A percentile compares a stretch with the other conserved stretches of the same genome.
Conservation (phyloP, 2,797 vertebrate species). For the Enteromius fasciolatus region DNA sequence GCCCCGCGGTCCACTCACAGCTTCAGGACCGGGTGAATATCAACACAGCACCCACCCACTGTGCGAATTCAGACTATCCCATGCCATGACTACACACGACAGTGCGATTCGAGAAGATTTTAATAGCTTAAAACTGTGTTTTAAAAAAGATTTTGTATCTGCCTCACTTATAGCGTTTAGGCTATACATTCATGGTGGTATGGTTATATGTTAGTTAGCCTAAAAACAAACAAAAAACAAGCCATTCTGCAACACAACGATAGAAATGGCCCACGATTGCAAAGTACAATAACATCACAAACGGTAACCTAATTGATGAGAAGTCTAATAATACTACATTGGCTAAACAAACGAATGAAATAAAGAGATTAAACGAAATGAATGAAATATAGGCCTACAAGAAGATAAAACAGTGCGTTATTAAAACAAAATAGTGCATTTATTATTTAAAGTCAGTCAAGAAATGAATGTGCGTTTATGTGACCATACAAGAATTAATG, state of each 20-base stretch:
- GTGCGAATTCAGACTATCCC: background rate
- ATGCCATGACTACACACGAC: background rate
- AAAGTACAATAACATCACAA: background rate
- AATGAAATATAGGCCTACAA: background rate
- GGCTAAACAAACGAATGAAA: background rate
- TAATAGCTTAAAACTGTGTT: background rate
- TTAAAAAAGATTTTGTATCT: background rate
- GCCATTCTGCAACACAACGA: background rate
- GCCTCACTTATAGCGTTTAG: background rate
- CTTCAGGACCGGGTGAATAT: constrained; percentile 27
- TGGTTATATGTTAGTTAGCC: background rate
- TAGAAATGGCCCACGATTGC: background rate
- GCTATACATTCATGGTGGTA: background rate
- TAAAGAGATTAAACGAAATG: background rate
- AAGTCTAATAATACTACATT: background rate
- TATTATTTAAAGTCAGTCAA: background rate
- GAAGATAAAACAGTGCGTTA: background rate
- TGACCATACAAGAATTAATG: background rate
- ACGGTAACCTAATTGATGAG: background rate
- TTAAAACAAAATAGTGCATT: background rate
- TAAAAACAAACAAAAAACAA: too few relatives aligned
- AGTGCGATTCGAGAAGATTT: background rate
- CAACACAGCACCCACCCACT: constrained; percentile 16
- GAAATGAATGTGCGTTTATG: background rate
- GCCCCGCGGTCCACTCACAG: constrained; percentile 57